Base-by-base conservation (phyloP, 2,888 invertebrate genomes). In the Alviniconcha strummeri region DNA sequence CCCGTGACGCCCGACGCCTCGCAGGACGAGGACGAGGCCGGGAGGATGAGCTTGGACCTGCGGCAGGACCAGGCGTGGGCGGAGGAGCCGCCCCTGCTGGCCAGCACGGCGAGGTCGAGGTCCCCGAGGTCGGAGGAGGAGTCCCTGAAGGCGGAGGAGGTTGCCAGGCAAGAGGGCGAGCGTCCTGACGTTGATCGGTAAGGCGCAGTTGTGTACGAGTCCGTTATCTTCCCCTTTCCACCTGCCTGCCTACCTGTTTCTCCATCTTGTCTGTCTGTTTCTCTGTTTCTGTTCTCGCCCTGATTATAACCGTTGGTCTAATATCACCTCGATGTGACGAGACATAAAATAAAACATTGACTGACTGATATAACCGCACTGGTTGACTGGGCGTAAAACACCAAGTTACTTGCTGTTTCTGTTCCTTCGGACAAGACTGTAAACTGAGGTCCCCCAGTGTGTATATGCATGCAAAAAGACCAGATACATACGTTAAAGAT, bases 51-150 rank as follows among this genome's bases (percentile, higher is more conserved):
- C 56, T 67, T 36, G 36, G 60, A 11, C 60, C 60, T 71, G 55
- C 79, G 78, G 7, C 83, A 86, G 64, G 84, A 79, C 9, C 84
- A 87, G 72, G 85, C 85, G 67, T 82, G 84, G 72, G 84, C 84
- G 67, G 83, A 85, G 60, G 87, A 85, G 17, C 69, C 77, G n/a
- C 78, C 78, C 19, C n/a, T 78, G 78, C 78, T 78, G 78, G 64
- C 64, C 64, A 78, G 78, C 52, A 78, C 78, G 78, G 78, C 78
- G 6, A 78, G 78, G 78, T 78, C 78, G 36, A 60, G 60, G 52
- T 78, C 78, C 3, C 78, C 78, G 8, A 52, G 36, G 78, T 78
- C 78, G 13, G 78, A 57, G 52, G 78, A 52, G 57, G 17, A 15
- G 77, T 19, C 56, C 19, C 19, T 57, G 9, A 19, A 5, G 60